Conservation (phyloP, 2,888 invertebrate species). For the Hoplodrina ambigua region DNA sequence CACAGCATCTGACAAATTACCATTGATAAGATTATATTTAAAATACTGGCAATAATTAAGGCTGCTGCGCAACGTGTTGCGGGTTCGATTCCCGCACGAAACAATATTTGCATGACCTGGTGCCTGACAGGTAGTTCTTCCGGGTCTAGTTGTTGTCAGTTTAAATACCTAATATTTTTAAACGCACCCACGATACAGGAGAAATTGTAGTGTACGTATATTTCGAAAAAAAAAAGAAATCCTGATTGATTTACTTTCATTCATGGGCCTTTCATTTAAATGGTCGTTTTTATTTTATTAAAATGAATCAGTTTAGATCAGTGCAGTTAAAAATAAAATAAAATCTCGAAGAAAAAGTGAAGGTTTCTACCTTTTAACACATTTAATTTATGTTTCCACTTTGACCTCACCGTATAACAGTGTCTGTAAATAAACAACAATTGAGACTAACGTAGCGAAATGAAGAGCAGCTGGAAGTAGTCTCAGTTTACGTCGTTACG, state of each 20-base stretch:
- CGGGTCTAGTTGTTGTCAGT: too few species aligned
- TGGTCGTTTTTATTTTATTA: conserved; percentile 1
- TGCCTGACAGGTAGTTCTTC: too few species aligned
- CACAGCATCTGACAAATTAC: conserved; percentile 13
- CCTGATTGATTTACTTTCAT: conserved; percentile 9
- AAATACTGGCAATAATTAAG: background rate
- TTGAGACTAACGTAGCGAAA: conserved; percentile 44
- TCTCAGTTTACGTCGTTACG: conserved; percentile 57
- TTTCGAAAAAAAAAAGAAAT: background rate
- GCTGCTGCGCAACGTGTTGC: too few species aligned
- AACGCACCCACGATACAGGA: too few species aligned
- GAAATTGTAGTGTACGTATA: too few species aligned
- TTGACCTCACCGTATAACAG: conserved; percentile 33
- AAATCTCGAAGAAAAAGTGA: conserved; percentile 23
- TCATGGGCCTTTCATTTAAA: background rate
- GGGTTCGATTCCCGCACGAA: too few species aligned
- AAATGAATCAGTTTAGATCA: background rate
- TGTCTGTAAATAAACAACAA: conserved; percentile 49
- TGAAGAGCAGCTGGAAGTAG: conserved; percentile 39
- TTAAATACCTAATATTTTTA: too few species aligned
- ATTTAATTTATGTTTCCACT: conserved; percentile 1
- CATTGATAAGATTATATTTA: conserved; percentile 13
- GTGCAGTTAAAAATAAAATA: conserved; percentile 10
- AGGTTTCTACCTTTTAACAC: background rate
- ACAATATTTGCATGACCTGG: too few species aligned